Percentiles rank a stretch among this genome's conserved stretches.
phyloP scores from a whole-genome alignment of 1,140 invertebrate genomes.

The Trichonephila clavata region DNA sequence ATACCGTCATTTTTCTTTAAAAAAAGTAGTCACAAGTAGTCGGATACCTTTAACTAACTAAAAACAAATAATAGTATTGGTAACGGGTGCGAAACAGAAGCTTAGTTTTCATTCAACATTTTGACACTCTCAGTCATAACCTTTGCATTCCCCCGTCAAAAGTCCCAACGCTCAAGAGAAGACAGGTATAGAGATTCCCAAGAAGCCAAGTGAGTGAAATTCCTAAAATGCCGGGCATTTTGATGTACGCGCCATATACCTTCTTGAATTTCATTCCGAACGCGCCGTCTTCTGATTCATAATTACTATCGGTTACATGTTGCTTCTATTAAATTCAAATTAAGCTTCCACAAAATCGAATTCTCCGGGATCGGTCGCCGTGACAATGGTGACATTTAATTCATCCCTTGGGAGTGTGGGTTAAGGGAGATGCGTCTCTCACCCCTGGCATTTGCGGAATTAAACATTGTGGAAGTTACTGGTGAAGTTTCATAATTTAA shows the following conservation, averaged over 20 bases:
- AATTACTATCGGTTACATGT: constrained; percentile 32
- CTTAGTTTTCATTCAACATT: no score
- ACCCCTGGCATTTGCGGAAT: not conserved
- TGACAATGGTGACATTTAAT: constrained; percentile 25
- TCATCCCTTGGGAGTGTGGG: not conserved
- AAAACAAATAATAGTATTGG: no score
- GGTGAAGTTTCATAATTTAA: not conserved
- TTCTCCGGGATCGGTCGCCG: not conserved
- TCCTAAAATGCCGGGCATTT: no score
- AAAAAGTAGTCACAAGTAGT: no score
- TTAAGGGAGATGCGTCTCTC: not conserved
- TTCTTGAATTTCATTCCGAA: not conserved
- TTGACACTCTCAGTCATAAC: no score
- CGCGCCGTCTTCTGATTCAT: not conserved
- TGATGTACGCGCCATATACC: not conserved
- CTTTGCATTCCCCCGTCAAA: no score
- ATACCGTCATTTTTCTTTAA: no score
- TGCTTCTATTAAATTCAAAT: constrained; percentile 27
- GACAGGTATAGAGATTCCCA: no score
- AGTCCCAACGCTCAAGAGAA: no score
- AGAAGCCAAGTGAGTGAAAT: no score
- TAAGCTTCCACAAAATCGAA: constrained; percentile 13
- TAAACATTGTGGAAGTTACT: not conserved
- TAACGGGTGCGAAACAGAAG: no score
- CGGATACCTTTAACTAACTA: no score